These are phyloP conservation scores for Coleophora deauratella DNA, from an alignment of 2,888 invertebrate species.

Conservation along the genomic window DNA sequence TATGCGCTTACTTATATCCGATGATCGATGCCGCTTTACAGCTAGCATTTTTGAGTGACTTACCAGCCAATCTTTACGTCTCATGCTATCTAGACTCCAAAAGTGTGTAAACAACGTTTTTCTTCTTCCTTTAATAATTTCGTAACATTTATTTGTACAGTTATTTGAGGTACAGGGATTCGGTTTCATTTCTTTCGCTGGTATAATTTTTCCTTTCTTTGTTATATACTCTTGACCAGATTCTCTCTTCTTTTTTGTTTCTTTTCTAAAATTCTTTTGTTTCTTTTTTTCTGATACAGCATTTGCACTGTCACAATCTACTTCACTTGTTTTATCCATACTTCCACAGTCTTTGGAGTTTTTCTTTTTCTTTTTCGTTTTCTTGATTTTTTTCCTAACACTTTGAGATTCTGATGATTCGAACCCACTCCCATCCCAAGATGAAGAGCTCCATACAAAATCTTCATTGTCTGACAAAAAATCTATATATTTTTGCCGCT, in stretches of 20 bases:
- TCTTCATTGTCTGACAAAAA: conserved; percentile 1
- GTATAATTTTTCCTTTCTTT: neutral
- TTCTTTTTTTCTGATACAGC: conserved; percentile 1
- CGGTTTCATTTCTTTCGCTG: conserved; percentile 3
- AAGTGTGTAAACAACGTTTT: conserved; percentile 10
- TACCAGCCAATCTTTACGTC: conserved; percentile 13
- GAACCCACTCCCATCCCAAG: neutral
- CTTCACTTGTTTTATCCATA: neutral
- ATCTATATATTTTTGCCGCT: neutral
- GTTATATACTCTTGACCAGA: neutral
- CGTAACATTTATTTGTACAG: conserved; percentile 3
- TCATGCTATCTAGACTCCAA: conserved; percentile 7
- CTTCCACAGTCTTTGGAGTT: neutral
- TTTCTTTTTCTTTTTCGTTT: conserved; percentile 3
- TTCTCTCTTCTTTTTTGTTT: neutral
- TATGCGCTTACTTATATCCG: conserved; percentile 3
- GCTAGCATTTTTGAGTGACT: conserved; percentile 1
- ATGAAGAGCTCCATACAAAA: neutral
- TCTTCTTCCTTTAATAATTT: conserved; percentile 8
- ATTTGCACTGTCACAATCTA: neutral
- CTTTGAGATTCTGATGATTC: neutral
- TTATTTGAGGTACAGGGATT: conserved; percentile 10
- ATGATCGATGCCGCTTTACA: conserved; percentile 7
- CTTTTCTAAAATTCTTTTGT: conserved; percentile 4
- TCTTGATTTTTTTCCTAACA: neutral